Conservation (phyloP, 2,113 vertebrate species). For the Ammodramus savannarum region DNA sequence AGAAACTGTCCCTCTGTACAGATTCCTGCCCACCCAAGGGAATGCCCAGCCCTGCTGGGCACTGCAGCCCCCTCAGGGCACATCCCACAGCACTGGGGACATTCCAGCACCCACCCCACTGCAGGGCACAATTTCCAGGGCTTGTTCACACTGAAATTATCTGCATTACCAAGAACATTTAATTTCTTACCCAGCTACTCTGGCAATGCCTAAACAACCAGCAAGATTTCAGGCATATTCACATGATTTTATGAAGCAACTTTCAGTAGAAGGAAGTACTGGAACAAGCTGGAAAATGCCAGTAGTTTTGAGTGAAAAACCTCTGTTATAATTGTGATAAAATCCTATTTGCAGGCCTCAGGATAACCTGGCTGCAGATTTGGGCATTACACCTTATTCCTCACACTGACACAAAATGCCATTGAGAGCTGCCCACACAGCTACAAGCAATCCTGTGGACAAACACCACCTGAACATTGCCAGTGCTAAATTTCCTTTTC, state of each 20-base stretch:
- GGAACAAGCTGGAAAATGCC: background rate
- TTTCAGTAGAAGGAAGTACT: background rate
- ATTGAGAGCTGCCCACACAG: background rate
- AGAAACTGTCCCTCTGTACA: background rate
- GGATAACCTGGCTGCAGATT: background rate
- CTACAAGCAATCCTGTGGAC: background rate
- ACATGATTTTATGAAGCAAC: background rate
- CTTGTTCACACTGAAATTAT: rapidly evolving
- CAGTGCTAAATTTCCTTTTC: background rate
- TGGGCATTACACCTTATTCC: background rate
- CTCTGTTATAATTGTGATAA: background rate
- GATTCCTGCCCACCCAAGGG: background rate
- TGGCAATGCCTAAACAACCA: rapidly evolving
- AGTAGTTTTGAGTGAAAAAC: rapidly evolving
- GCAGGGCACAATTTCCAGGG: rapidly evolving
- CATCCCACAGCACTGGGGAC: rapidly evolving
- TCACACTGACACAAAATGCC: background rate
- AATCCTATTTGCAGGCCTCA: background rate
- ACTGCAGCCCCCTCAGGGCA: background rate
- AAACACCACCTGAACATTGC: rapidly evolving
- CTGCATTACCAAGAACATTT: rapidly evolving
- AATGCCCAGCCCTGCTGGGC: rapidly evolving
- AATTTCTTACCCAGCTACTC: background rate
- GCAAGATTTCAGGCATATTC: background rate
- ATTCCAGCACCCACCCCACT: rapidly evolving